phyloP scores from a whole-genome alignment of 2,888 invertebrate genomes.

The Trachelus troglodyta region DNA sequence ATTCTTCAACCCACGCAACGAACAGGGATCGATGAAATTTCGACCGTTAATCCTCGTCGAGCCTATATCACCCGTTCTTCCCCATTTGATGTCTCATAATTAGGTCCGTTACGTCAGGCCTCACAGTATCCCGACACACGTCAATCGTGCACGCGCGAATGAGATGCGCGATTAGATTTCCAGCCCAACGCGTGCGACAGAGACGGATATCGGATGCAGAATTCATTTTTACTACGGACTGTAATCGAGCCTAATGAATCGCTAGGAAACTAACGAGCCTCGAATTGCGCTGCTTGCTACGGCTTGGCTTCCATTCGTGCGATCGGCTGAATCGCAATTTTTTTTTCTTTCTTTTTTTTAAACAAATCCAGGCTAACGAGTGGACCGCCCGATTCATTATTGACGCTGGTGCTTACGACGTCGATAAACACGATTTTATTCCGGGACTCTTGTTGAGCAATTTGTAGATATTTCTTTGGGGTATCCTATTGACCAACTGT shows the following conservation, averaged over 20 bases:
- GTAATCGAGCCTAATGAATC: background rate
- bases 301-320: background rate
- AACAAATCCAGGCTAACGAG: background rate
- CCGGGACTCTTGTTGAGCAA: too few species aligned
- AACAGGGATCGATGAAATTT: background rate
- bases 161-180: background rate
- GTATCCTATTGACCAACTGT: rapidly evolving
- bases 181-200: constrained; percentile 18
- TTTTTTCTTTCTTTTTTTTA: too few species aligned
- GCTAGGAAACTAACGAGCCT: background rate
- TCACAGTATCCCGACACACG: background rate
- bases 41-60: background rate
- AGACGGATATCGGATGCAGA: background rate
- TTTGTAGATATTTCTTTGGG: too few species aligned
- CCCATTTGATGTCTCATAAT: background rate
- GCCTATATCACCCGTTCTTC: background rate
- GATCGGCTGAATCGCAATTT: background rate
- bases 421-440: too few species aligned
- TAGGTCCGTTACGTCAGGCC: background rate
- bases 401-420: background rate
- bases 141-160: background rate
- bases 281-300: background rate
- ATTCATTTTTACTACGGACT: background rate
- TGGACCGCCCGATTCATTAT: background rate
- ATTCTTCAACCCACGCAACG: background rate